Evolutionary conservation across 1,140 invertebrate species (phyloP), one percentile per base, ranked within the genome.

Genomic region (Drosophila ambigua): DNA sequence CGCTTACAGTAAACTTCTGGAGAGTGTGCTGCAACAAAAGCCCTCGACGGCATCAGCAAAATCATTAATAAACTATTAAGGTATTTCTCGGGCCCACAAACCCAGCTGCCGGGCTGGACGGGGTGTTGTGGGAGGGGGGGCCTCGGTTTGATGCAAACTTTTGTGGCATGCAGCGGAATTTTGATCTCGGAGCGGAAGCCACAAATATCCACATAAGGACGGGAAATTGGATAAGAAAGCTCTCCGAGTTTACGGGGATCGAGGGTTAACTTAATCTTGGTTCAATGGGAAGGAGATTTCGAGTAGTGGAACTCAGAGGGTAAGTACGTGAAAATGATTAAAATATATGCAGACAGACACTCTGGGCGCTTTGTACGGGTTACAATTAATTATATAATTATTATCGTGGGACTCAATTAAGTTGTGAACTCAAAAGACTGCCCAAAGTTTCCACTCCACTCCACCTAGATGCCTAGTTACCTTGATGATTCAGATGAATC

Each of bases 11-110:
- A 83, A 82, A 87, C 75, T 87, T 88, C 48, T 49, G 46, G 59
- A 41, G 61, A 53, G 31, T 5, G 23, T 4, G 16, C 35, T 39
- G 65, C 64, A 69, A 69, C 52, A 69, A 69, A 68, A 69, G 64
- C 64, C 28, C 35, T 69, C 15, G 31, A 60, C 62, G 64, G 50
- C 55, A 48, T 41, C 60, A 65, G 48, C 57, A 72, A 69, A 87
- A 83, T 87, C 83, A 87, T 87, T 87, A 87, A 87, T 87, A 87
- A 87, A 88, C 83, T 88, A 87, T 87, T 87, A 87, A 88, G 83
- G 79, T 75, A 85, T 87, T 78, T 82, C 82, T 53, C 48, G 35
- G 62, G 59, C 49, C 23, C 45, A 35, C 8, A 16, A 51, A 43
- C 23, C 41, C 4, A 43, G 43, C 31, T 20, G 26, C 2, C 44